Conservation (phyloP, 2,888 invertebrate genomes). For the Sepiola atlantica region DNA sequence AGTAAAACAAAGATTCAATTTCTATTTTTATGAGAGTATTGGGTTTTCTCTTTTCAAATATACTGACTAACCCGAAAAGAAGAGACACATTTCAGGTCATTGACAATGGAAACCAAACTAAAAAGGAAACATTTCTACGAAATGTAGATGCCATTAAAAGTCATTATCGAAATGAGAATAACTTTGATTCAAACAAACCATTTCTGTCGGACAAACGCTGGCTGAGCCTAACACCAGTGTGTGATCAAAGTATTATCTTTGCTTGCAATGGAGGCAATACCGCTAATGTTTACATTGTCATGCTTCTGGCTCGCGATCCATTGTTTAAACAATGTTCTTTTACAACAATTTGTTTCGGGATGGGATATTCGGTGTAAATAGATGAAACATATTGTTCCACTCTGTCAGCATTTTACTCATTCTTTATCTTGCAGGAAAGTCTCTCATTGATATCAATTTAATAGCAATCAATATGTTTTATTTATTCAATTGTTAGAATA, state of each 20-base stretch:
- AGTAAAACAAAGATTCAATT: no score
- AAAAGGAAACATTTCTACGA: background rate
- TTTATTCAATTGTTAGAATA: background rate
- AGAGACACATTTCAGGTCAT: background rate
- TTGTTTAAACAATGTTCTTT: background rate
- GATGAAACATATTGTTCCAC: background rate
- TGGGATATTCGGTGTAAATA: background rate
- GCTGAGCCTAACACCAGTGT: background rate
- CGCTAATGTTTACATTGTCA: background rate
- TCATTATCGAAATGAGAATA: background rate
- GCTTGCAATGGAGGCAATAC: background rate
- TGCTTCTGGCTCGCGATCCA: background rate
- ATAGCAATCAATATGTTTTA: background rate
- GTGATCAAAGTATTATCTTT: background rate
- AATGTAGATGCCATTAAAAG: background rate
- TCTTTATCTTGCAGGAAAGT: background rate
- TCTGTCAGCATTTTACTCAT: background rate
- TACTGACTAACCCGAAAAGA: background rate
- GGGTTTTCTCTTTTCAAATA: background rate
- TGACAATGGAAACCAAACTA: background rate
- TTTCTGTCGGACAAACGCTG: background rate
- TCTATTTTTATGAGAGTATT: no score
- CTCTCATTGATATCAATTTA: conserved; percentile 6
- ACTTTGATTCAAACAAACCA: background rate
- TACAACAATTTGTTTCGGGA: background rate